Percentiles rank a stretch among this genome's conserved stretches.
Conservation (phyloP, 1,140 invertebrate species). For the Amyelois transitella region DNA sequence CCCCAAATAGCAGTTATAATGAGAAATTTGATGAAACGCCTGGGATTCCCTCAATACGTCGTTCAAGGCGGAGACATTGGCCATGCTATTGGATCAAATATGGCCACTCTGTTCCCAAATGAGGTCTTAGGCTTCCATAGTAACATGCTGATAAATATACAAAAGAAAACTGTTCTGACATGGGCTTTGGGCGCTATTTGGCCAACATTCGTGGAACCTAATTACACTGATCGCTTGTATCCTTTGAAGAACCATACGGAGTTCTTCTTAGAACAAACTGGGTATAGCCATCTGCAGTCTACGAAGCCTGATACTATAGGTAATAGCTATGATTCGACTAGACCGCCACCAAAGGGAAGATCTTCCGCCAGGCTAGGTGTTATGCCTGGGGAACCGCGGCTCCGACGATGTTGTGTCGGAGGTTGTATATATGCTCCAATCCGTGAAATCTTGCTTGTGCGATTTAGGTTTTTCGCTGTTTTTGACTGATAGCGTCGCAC, state of each 20-base stretch:
- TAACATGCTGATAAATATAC: slow-evolving; percentile 36
- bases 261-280: slow-evolving; percentile 80
- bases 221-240: slow-evolving; percentile 77
- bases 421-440: no score
- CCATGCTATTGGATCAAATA: slow-evolving; percentile 74
- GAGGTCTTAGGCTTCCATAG: slow-evolving; percentile 75
- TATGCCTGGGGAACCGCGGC: no score
- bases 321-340: slow-evolving; percentile 39
- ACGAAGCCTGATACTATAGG: slow-evolving; percentile 95
- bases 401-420: no score
- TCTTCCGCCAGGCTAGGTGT: no score
- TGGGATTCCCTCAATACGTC: slow-evolving; percentile 85
- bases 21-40: slow-evolving; percentile 87
- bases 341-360: no score
- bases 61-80: slow-evolving; percentile 92
- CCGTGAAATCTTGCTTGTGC: no score
- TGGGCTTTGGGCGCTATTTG: slow-evolving; percentile 49
- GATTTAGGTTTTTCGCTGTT: no score
- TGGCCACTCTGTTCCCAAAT: slow-evolving; percentile 83
- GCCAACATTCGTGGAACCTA: slow-evolving; percentile 44
- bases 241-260: slow-evolving; percentile 73
- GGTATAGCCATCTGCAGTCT: slow-evolving; percentile 89
- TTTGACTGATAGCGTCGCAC: no score
- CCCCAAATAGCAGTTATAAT: slow-evolving; percentile 83
- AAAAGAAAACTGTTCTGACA: slow-evolving; percentile 29